These are phyloP conservation scores for Limulus polyphemus DNA, from an alignment of 2,888 invertebrate species.

Conservation along the genomic window DNA sequence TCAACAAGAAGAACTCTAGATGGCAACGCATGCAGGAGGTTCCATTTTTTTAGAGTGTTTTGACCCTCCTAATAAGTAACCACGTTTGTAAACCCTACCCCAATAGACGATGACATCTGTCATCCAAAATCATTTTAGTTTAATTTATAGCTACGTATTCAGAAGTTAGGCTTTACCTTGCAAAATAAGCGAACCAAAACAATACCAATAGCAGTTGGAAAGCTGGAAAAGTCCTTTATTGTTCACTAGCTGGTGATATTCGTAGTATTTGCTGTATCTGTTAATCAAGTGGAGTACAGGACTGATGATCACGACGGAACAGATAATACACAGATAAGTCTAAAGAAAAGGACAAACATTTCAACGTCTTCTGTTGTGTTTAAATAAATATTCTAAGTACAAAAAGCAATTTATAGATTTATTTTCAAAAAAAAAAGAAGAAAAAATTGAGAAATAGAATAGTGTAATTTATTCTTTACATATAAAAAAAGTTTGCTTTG, in stretches of 20 bases:
- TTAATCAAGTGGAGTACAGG: constrained; percentile 63
- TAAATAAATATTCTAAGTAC: no score
- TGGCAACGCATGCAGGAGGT: no score
- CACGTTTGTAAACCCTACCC: no score
- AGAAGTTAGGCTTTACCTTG: constrained; percentile 57
- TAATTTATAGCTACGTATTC: no score
- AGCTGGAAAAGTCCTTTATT: constrained; percentile 41
- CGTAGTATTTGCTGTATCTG: constrained; percentile 56
- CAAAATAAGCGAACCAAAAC: constrained; percentile 78
- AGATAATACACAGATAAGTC: constrained; percentile 70
- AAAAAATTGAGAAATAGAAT: background rate
- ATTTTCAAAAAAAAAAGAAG: background rate
- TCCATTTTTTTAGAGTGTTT: no score
- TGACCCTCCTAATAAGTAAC: no score
- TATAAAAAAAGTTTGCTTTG: no score
- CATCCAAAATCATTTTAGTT: no score
- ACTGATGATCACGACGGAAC: constrained; percentile 60
- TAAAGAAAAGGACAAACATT: constrained; percentile 36
- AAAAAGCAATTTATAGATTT: no score
- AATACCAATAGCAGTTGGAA: constrained; percentile 65
- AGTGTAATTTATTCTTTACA: constrained; percentile 13
- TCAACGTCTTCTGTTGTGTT: no score
- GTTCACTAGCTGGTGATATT: constrained; percentile 40
- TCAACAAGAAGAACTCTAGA: no score
- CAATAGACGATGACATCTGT: no score